phyloP scores from a whole-genome alignment of 2,113 vertebrate species.

The Lamprologus tigripictilis region DNA sequence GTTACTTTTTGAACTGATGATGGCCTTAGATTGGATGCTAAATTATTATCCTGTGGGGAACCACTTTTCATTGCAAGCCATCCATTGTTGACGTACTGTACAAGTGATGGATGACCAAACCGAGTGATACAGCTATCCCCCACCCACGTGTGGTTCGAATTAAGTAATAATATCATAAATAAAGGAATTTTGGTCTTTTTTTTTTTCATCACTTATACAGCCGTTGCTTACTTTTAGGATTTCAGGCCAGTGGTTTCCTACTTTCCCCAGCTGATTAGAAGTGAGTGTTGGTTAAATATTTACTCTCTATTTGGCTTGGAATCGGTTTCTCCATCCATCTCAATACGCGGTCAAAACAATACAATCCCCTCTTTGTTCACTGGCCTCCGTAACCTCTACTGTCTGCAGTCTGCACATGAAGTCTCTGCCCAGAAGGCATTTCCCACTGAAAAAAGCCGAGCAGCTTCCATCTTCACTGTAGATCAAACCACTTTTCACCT shows the following conservation, averaged over 20 bases:
- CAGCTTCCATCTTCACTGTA: background rate
- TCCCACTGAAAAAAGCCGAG: background rate
- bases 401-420: background rate
- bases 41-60: background rate
- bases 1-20: background rate
- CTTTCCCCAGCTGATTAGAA: background rate
- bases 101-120: background rate
- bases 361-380: constrained; percentile 3
- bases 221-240: background rate
- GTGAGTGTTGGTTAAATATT: background rate
- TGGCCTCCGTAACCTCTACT: background rate
- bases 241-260: background rate
- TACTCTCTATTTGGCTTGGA: background rate
- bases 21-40: background rate
- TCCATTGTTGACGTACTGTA: background rate
- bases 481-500: background rate
- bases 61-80: background rate
- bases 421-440: background rate
- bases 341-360: background rate
- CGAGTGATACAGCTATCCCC: background rate
- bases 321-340: background rate
- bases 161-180: background rate
- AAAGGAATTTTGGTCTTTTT: background rate
- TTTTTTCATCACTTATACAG: background rate
- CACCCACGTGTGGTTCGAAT: background rate